phyloP scores from a whole-genome alignment of 2,797 vertebrate genomes.

The Coregonus ussuriensis region DNA sequence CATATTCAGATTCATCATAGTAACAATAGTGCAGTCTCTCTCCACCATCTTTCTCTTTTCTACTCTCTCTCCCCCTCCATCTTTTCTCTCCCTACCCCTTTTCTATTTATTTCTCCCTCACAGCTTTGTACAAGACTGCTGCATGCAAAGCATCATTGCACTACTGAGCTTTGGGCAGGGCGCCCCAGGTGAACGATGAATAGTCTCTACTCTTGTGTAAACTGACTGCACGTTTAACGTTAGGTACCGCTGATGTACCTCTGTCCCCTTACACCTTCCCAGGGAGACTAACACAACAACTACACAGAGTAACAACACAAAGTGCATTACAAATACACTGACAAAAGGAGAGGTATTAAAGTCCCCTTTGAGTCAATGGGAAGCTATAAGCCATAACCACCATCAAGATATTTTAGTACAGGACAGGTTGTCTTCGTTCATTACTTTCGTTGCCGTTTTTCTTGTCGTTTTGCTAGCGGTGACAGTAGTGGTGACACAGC shows the following conservation, averaged over 20 bases:
- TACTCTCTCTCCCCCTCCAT: neutral
- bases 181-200: slow-evolving; percentile 19
- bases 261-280: slow-evolving; percentile 9
- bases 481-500: neutral
- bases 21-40: neutral
- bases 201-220: neutral
- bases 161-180: slow-evolving; percentile 32
- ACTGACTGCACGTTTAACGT: slow-evolving; percentile 25
- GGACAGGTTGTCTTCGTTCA: slow-evolving; percentile 20
- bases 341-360: slow-evolving; percentile 20
- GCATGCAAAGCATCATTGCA: slow-evolving; percentile 1
- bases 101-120: neutral
- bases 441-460: slow-evolving; percentile 14
- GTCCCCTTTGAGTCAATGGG: slow-evolving; percentile 26
- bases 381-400: slow-evolving; percentile 12
- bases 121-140: neutral
- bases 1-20: neutral
- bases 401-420: slow-evolving; percentile 21
- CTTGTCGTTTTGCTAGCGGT: neutral
- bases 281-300: neutral
- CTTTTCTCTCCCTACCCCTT: neutral
- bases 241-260: slow-evolving; percentile 35
- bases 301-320: slow-evolving; percentile 24
- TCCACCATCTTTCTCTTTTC: neutral
- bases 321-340: slow-evolving; percentile 33